Conservation (phyloP, 2,888 invertebrate species). For the Theodoxus fluviatilis region DNA sequence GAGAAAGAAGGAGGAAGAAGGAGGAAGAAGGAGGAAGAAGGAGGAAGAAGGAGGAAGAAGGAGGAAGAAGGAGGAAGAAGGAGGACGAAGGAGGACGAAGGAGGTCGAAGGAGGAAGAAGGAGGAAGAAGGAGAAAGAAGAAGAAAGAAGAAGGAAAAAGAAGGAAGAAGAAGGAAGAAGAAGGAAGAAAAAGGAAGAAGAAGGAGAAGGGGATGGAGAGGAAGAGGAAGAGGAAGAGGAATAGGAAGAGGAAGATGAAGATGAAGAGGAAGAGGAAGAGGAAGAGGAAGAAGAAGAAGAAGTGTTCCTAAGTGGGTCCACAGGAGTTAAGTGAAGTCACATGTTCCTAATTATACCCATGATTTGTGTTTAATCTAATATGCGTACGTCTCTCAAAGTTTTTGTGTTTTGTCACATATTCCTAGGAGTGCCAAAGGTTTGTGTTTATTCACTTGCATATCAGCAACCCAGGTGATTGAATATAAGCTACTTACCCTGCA, state of each 20-base stretch:
- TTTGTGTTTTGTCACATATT: too few relatives aligned
- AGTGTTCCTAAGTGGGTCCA: not conserved
- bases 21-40: not conserved
- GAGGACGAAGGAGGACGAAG: not conserved
- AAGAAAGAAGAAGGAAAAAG: not conserved
- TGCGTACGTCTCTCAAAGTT: too few relatives aligned
- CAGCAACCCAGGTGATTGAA: too few relatives aligned
- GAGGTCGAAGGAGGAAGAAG: not conserved
- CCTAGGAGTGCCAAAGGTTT: too few relatives aligned
- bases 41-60: not conserved
- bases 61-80: not conserved
- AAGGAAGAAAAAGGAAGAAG: not conserved
- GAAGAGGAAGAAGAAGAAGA: not conserved
- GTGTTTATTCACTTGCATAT: too few relatives aligned
- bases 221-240: not conserved
- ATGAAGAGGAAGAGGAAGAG: not conserved
- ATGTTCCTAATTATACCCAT: too few relatives aligned
- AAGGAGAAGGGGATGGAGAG: not conserved
- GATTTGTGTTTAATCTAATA: too few relatives aligned
- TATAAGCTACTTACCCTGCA: too few relatives aligned
- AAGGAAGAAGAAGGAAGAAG: not conserved
- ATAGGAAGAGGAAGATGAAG: not conserved
- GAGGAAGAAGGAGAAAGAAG: not conserved
- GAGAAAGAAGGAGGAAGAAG: not conserved
- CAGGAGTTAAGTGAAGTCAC: too few relatives aligned